Evolutionary conservation across 2,113 vertebrate genomes (phyloP).

Genomic region (Rhineura floridana): DNA sequence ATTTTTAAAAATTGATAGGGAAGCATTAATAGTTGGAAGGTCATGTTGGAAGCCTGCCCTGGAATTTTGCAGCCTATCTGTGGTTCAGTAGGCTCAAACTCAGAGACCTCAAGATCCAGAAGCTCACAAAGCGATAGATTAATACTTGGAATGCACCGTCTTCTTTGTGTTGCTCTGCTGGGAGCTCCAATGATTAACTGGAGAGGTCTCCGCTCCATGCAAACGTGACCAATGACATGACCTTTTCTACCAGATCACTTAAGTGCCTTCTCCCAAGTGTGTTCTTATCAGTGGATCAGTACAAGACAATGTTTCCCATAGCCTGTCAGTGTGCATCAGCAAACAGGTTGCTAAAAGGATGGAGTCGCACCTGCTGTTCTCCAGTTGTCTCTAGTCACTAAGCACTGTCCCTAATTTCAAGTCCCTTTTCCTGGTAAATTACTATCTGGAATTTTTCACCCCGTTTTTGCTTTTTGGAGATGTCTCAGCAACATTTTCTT

Average conservation of each 20-base stretch:
- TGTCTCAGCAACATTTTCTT: too few species aligned
- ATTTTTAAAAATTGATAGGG: neutral
- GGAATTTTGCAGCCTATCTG: neutral
- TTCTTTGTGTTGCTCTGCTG: neutral
- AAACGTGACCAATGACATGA: neutral
- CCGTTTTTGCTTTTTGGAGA: neutral
- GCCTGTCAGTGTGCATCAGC: too few species aligned
- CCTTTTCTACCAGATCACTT: neutral
- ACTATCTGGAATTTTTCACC: neutral
- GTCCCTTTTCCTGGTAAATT: neutral
- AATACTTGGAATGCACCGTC: neutral
- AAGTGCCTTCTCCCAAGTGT: fast-evolving
- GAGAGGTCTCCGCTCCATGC: neutral
- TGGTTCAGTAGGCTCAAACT: neutral
- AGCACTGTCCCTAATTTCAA: neutral
- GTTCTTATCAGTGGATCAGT: neutral
- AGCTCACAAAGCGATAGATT: neutral
- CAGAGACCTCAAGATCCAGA: neutral
- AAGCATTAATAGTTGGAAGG: neutral
- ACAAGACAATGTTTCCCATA: neutral
- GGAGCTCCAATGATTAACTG: neutral
- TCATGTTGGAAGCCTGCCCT: neutral
- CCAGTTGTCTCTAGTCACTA: too few species aligned
- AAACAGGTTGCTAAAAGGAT: neutral
- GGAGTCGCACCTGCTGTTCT: neutral